Evolutionary conservation across 2,797 vertebrate species (phyloP).

Genomic region (Intellagama lesueurii): DNA sequence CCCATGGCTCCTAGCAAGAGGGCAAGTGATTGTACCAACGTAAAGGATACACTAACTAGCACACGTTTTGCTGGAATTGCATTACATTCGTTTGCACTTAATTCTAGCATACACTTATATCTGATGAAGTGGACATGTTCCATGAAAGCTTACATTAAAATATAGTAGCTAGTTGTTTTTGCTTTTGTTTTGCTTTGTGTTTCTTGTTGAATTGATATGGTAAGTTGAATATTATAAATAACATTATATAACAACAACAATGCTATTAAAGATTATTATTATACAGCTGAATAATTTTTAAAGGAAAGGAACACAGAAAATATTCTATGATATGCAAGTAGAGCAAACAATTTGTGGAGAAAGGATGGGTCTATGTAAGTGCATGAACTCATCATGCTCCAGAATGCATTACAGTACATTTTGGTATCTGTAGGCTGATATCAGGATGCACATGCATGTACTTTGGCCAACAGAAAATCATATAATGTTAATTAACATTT

Average conservation of each 20-base stretch:
- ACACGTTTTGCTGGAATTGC: not conserved
- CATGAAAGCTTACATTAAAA: no score
- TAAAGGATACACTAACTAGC: not conserved
- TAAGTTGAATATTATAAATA: no score
- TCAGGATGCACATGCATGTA: not conserved
- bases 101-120: no score
- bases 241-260: no score
- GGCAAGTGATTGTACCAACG: not conserved
- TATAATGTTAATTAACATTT: not conserved
- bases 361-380: not conserved
- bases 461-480: not conserved
- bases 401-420: not conserved
- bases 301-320: not conserved
- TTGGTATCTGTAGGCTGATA: not conserved
- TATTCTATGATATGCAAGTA: not conserved
- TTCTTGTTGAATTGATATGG: no score
- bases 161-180: no score
- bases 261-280: no score
- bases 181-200: no score
- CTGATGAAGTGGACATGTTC: no score
- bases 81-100: not conserved
- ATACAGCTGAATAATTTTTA: no score
- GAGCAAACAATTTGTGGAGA: not conserved
- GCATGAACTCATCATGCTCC: not conserved
- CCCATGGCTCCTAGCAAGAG: not conserved